Evolutionary conservation across 2,888 invertebrate species (phyloP).

Genomic region (Polydrusus tereticollis): DNA sequence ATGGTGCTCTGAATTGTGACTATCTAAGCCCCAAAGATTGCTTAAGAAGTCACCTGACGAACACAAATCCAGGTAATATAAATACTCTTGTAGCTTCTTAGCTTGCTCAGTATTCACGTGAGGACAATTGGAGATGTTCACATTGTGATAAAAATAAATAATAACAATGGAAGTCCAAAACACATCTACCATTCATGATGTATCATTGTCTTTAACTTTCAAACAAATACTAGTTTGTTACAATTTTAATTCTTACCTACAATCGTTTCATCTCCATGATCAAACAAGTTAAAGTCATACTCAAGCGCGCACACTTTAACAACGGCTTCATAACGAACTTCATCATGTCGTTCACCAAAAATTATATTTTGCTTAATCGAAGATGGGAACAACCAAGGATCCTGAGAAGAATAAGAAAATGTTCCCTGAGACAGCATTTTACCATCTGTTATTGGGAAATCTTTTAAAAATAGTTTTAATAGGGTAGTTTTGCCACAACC

Average conservation of each 20-base stretch:
- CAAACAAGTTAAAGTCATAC: conserved; percentile 70
- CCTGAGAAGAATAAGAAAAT: conserved; percentile 72
- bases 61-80: no score
- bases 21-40: no score
- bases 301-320: conserved; percentile 75
- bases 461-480: conserved; percentile 65
- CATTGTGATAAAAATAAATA: no score
- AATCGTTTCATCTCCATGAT: conserved; percentile 75
- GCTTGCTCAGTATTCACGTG: no score
- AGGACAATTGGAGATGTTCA: no score
- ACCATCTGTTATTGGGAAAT: conserved; percentile 66
- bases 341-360: conserved; percentile 76
- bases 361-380: conserved; percentile 83
- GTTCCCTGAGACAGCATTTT: conserved; percentile 67
- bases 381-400: conserved; percentile 74
- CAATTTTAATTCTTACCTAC: conserved; percentile 68
- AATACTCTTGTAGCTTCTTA: no score
- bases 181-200: no score
- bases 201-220: no score
- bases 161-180: no score
- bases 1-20: no score
- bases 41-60: no score
- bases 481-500: conserved; percentile 75
- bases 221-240: no score
- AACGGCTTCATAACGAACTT: conserved; percentile 71